Conservation (phyloP, 1,140 invertebrate species). For the Calephelis virginiensis region DNA sequence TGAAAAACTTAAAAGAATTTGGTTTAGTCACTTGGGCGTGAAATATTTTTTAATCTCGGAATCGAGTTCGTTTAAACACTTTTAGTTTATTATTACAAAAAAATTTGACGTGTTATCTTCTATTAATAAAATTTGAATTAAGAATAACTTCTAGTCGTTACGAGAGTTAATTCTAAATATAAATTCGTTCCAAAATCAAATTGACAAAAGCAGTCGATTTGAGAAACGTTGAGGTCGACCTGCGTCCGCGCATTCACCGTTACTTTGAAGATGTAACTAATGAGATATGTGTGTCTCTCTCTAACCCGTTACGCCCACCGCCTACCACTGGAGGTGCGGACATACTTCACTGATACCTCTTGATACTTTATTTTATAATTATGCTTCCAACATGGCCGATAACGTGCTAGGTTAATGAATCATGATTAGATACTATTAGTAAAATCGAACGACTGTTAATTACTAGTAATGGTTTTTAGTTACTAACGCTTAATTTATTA, state of each 20-base stretch:
- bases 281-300: conserved; percentile 30
- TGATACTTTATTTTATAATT: conserved; percentile 36
- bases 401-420: conserved; percentile 5
- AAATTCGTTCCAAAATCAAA: conserved; percentile 22
- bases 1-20: too few relatives aligned
- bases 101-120: background rate
- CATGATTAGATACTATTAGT: background rate
- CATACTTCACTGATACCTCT: conserved; percentile 25
- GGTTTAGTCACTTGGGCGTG: too few relatives aligned
- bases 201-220: conserved; percentile 39
- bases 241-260: conserved; percentile 51
- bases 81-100: background rate
- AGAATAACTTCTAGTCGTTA: conserved; percentile 14
- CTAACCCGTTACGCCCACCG: conserved; percentile 34
- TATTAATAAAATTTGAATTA: conserved; percentile 27
- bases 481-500: background rate
- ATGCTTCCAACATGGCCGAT: background rate
- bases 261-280: conserved; percentile 32
- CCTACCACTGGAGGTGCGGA: conserved; percentile 33
- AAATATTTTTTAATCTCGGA: too few relatives aligned
- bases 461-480: background rate
- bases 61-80: too few relatives aligned
- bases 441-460: background rate
- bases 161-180: conserved; percentile 1
- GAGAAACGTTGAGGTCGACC: conserved; percentile 40